Conservation (phyloP, 2,888 invertebrate genomes). For the Quadroppia sp. region DNA sequence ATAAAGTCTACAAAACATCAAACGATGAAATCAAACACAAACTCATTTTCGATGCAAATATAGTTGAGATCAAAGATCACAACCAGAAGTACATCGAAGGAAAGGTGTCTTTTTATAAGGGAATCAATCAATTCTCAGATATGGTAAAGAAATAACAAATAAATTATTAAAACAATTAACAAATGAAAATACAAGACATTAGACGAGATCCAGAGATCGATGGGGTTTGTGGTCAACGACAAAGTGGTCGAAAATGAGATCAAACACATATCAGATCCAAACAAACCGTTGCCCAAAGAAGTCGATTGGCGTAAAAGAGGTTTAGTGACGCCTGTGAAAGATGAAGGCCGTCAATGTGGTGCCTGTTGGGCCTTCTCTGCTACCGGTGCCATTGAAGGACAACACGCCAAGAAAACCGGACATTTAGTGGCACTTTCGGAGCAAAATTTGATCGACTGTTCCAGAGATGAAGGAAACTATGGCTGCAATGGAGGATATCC, state of each 20-base stretch:
- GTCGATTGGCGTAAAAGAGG: no score
- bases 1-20: no score
- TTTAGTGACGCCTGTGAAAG: no score
- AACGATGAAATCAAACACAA: no score
- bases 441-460: constrained; percentile 87
- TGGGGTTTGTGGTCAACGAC: no score
- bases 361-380: constrained; percentile 61
- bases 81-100: constrained; percentile 15
- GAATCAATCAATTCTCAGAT: constrained; percentile 24
- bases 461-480: constrained; percentile 67
- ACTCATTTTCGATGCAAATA: no score
- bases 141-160: no score
- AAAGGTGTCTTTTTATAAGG: not conserved
- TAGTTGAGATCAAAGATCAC: not conserved
- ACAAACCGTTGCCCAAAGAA: no score
- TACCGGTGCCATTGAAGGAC: constrained; percentile 56
- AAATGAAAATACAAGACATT: not conserved
- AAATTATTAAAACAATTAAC: not conserved
- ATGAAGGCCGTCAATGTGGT: constrained; percentile 62
- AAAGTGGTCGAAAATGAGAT: no score
- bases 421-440: constrained; percentile 78
- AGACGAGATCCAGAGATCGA: no score
- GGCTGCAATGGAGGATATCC: constrained; percentile 75
- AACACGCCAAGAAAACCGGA: constrained; percentile 70
- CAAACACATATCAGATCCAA: no score